Evolutionary conservation across 1,140 invertebrate species (phyloP).

Genomic region (Uloborus diversus): DNA sequence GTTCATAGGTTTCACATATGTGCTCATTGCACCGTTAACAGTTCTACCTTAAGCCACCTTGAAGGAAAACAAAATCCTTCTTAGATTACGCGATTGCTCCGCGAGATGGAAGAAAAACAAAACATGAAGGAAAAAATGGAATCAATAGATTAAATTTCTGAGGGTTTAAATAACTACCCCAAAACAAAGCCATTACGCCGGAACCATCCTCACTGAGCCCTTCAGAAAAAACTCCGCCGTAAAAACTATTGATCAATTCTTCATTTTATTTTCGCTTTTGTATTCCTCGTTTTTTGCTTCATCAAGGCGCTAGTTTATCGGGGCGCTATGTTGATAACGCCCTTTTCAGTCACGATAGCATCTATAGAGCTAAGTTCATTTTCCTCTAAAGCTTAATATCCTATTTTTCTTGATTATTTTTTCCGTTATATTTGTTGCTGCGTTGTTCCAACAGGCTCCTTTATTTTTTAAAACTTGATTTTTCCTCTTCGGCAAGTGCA

Average conservation of each 20-base stretch:
- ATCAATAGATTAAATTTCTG: slow-evolving; percentile 43
- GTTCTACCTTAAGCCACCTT: no score
- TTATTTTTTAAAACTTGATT: neutral
- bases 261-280: neutral
- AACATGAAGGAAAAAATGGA: neutral
- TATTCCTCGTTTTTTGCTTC: neutral
- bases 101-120: no score
- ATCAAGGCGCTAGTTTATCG: neutral
- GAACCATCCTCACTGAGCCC: neutral
- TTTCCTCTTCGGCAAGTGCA: neutral
- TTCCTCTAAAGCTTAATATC: slow-evolving; percentile 25
- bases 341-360: slow-evolving; percentile 36
- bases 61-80: no score
- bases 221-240: slow-evolving; percentile 27
- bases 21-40: no score
- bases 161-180: neutral
- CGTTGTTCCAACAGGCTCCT: slow-evolving; percentile 13
- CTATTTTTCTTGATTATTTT: slow-evolving; percentile 30
- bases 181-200: slow-evolving; percentile 21
- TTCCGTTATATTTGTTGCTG: slow-evolving; percentile 28
- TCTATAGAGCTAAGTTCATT: slow-evolving; percentile 24
- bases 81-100: no score
- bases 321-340: slow-evolving; percentile 8
- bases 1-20: no score
- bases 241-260: slow-evolving; percentile 20